Conservation (phyloP, 1,140 invertebrate species). For the Trialeurodes vaporariorum region DNA sequence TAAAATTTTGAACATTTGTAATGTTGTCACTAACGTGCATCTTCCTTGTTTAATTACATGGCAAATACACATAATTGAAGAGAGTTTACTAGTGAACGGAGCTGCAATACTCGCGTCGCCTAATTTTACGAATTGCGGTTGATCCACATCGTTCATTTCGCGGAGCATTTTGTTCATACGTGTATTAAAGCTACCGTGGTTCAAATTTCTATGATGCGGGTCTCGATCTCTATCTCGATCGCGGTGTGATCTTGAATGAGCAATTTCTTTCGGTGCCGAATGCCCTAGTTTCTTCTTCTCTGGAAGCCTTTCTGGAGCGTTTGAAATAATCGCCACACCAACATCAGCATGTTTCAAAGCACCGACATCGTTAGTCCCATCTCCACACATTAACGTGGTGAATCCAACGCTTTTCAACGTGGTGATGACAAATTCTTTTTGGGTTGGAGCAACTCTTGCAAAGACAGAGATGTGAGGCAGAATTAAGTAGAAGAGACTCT, state of each 20-base stretch:
- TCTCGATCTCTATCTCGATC: background rate
- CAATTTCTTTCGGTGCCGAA: constrained; percentile 10
- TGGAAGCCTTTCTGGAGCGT: constrained; percentile 55
- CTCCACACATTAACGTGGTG: constrained; percentile 97
- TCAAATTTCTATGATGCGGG: background rate
- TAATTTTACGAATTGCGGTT: constrained; percentile 77
- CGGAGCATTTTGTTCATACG: constrained; percentile 66
- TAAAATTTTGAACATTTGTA: constrained; percentile 99
- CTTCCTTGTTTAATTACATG: constrained; percentile 98
- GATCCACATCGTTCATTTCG: constrained; percentile 79
- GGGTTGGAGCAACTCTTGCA: constrained; percentile 89
- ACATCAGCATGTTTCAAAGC: constrained; percentile 97
- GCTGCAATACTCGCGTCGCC: constrained; percentile 99
- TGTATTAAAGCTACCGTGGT: constrained; percentile 8
- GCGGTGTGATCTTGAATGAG: background rate
- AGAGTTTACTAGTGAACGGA: constrained; percentile 95
- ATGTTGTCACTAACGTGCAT: constrained; percentile 94
- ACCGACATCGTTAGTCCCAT: constrained; percentile 99
- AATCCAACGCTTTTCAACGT: constrained; percentile 78
- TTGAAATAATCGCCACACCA: constrained; percentile 80
- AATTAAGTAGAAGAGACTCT: constrained; percentile 52
- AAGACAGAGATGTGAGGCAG: constrained; percentile 81
- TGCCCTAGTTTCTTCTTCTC: constrained; percentile 25
- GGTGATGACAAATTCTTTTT: constrained; percentile 92
- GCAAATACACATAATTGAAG: constrained; percentile 94